phyloP scores from a whole-genome alignment of 1,140 invertebrate genomes.

The Thaumetopoea pityocampa region DNA sequence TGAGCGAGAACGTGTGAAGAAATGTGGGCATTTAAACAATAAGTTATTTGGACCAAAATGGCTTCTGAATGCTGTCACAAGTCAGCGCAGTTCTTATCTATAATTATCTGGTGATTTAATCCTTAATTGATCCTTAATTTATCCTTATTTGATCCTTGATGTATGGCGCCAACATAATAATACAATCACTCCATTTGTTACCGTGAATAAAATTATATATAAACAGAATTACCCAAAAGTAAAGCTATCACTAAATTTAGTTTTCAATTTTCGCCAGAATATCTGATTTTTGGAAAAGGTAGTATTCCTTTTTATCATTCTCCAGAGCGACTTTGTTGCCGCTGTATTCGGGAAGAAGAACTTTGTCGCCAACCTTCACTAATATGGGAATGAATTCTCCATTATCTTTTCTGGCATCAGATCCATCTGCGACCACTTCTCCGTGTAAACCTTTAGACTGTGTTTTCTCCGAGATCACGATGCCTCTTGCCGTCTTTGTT shows the following conservation, averaged over 20 bases:
- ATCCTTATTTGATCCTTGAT: no score
- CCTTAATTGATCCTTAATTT: no score
- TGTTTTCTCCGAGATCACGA: constrained; percentile 98
- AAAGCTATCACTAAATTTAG: constrained; percentile 56
- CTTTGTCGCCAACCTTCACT: constrained; percentile 94
- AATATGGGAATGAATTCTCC: constrained; percentile 88
- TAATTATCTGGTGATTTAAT: no score
- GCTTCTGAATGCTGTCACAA: no score
- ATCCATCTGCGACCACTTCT: constrained; percentile 95
- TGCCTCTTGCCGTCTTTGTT: constrained; percentile 97
- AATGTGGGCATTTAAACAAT: no score
- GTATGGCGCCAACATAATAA: no score
- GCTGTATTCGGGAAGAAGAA: constrained; percentile 98
- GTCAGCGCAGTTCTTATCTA: no score
- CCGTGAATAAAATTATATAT: constrained; percentile 59
- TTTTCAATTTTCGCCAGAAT: constrained; percentile 93
- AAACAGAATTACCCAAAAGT: constrained; percentile 55
- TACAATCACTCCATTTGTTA: no score
- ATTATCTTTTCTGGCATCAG: constrained; percentile 90
- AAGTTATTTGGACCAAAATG: no score
- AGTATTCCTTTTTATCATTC: constrained; percentile 91
- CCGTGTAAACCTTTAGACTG: constrained; percentile 95
- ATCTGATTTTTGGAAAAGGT: constrained; percentile 96
- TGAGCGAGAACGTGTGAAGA: no score
- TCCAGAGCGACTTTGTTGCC: constrained; percentile 90